Conservation (phyloP, 2,888 invertebrate species). For the Nasonovia ribisnigri region DNA sequence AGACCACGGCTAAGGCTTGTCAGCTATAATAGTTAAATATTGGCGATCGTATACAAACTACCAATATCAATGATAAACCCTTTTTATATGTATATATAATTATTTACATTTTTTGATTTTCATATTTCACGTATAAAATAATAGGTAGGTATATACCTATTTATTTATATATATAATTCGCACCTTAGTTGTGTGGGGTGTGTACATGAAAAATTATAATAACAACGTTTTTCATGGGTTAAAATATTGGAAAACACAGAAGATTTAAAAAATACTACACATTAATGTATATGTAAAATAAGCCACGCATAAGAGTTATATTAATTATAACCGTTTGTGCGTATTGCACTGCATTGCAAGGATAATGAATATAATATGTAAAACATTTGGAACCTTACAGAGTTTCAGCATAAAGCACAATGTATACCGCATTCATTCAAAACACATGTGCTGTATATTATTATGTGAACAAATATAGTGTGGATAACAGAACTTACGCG, state of each 20-base stretch:
- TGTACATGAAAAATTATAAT: not conserved
- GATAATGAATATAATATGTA: not conserved
- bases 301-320: not conserved
- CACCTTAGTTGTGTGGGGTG: not conserved
- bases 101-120: not conserved
- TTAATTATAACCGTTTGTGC: not conserved
- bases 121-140: not conserved
- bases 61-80: not conserved
- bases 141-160: not conserved
- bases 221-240: not conserved
- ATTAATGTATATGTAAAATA: not conserved
- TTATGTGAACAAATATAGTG: not conserved
- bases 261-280: not conserved
- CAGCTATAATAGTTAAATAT: not conserved
- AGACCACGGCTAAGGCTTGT: not conserved
- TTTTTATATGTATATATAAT: not conserved
- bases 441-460: constrained; percentile 28
- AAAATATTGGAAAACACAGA: not conserved
- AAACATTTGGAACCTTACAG: not conserved
- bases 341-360: not conserved
- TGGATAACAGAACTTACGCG: not conserved
- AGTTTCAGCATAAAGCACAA: not conserved
- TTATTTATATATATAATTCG: not conserved
- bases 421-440: constrained; percentile 31
- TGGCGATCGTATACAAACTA: not conserved